Evolutionary conservation across 2,113 vertebrate species (phyloP).

Genomic region (Equus quagga): DNA sequence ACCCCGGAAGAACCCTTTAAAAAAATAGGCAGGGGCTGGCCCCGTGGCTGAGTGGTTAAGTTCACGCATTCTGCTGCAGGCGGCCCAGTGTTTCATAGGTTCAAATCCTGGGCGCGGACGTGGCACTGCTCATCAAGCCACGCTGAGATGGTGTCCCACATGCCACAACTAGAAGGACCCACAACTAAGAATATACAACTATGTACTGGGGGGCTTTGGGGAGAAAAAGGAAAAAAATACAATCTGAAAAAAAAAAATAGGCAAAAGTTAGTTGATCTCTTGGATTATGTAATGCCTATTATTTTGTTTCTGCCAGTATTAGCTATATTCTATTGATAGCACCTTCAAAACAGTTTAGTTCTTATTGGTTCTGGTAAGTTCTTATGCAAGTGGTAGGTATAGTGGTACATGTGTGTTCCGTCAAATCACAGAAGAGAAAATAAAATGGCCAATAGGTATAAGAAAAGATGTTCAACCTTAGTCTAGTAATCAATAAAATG

Average conservation of each 20-base stretch:
- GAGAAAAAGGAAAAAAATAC: too few species aligned
- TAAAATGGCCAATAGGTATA: neutral
- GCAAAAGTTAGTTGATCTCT: neutral
- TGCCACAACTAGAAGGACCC: too few species aligned
- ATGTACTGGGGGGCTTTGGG: too few species aligned
- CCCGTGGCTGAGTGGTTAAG: too few species aligned
- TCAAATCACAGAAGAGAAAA: neutral
- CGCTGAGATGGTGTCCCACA: too few species aligned
- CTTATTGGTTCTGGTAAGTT: constrained; percentile 7
- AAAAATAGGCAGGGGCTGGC: too few species aligned
- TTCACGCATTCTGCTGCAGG: too few species aligned
- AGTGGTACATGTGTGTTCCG: neutral
- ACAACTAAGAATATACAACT: too few species aligned
- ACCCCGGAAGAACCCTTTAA: too few species aligned
- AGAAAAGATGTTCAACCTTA: neutral
- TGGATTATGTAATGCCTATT: neutral
- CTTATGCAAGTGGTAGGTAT: neutral
- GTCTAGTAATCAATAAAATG: neutral
- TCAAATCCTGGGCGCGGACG: too few species aligned
- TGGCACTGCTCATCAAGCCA: too few species aligned
- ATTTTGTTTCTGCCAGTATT: constrained; percentile 29
- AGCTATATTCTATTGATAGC: neutral
- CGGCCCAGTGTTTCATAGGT: too few species aligned
- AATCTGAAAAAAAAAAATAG: neutral
- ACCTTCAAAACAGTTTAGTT: neutral